Evolutionary conservation across 2,797 vertebrate species (phyloP).

Genomic region (Coregonus sp.): DNA sequence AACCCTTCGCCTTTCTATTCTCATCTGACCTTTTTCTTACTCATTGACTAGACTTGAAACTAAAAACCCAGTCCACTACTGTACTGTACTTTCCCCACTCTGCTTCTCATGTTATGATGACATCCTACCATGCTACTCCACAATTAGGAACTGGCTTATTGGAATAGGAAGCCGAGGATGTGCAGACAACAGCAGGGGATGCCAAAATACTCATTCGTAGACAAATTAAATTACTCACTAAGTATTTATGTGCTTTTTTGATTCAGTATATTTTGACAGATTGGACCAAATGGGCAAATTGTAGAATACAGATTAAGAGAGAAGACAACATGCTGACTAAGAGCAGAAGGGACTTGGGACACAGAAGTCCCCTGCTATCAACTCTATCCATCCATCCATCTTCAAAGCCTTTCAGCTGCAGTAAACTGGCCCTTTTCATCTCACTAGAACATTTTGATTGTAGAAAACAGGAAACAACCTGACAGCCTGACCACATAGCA

Average conservation of each 20-base stretch:
- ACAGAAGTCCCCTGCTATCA: constrained; percentile 60
- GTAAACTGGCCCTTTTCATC: constrained; percentile 60
- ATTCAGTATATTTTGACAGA: constrained; percentile 11
- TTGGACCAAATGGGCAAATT: constrained; percentile 46
- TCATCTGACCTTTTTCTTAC: constrained; percentile 65
- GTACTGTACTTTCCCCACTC: constrained; percentile 10
- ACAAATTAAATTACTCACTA: neutral
- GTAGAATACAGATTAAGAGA: constrained; percentile 31
- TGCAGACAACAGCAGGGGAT: neutral
- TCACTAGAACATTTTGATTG: constrained; percentile 37
- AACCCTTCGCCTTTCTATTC: constrained; percentile 67
- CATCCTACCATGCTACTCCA: neutral
- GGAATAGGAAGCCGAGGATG: neutral
- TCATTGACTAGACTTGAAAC: constrained; percentile 43
- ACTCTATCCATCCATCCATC: constrained; percentile 45
- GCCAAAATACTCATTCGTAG: neutral
- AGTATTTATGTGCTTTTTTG: neutral
- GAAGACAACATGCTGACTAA: constrained; percentile 27
- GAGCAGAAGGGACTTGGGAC: constrained; percentile 50
- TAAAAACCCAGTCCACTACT: constrained; percentile 5
- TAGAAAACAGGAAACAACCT: constrained; percentile 70
- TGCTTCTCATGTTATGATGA: constrained; percentile 1
- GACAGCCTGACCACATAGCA: constrained; percentile 62
- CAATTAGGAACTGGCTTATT: neutral
- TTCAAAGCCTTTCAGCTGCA: constrained; percentile 39